Conservation (phyloP, 2,797 vertebrate species). For the Pangasius krempfi region DNA sequence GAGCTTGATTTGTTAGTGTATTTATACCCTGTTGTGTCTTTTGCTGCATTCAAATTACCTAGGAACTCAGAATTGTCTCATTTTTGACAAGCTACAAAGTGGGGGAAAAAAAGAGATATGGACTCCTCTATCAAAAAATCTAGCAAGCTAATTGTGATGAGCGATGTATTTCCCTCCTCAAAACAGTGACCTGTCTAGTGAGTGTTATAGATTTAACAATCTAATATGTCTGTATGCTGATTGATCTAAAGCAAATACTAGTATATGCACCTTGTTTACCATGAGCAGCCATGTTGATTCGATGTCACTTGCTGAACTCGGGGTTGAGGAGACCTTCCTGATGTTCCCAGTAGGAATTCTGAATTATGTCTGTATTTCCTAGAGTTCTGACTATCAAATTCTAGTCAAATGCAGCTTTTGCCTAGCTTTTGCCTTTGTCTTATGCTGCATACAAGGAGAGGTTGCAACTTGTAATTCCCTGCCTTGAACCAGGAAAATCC, state of each 20-base stretch:
- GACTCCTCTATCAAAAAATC: background rate
- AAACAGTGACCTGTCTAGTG: background rate
- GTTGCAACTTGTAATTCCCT: background rate
- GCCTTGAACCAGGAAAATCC: background rate
- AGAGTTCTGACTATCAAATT: too few relatives aligned
- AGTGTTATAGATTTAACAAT: too few relatives aligned
- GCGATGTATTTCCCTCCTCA: background rate
- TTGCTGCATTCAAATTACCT: background rate
- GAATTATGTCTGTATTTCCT: background rate
- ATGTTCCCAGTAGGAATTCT: background rate
- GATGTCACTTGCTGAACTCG: background rate
- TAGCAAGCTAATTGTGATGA: background rate
- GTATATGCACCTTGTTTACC: too few relatives aligned
- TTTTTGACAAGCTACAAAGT: background rate
- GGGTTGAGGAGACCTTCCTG: background rate
- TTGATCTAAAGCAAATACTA: too few relatives aligned
- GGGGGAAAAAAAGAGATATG: background rate
- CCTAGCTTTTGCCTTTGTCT: background rate
- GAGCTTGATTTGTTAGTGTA: background rate
- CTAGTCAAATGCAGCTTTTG: too few relatives aligned
- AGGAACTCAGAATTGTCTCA: background rate
- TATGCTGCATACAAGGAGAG: background rate
- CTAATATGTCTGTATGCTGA: too few relatives aligned
- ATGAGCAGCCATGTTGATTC: background rate
- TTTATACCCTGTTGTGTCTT: background rate